phyloP scores from a whole-genome alignment of 2,888 invertebrate genomes.

The Ephialtes manifestator region DNA sequence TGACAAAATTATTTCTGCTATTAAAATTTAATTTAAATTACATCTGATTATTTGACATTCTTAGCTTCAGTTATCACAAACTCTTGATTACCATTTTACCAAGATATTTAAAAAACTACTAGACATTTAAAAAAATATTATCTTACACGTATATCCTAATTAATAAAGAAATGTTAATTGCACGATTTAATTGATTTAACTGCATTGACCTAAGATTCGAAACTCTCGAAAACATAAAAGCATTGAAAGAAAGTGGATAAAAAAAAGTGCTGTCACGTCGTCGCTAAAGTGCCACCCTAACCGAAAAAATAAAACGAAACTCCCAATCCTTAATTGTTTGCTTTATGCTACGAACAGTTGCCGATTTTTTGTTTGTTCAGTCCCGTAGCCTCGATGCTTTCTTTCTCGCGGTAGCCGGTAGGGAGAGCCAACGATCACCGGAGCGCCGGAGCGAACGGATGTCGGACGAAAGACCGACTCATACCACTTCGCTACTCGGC shows the following conservation, averaged over 20 bases:
- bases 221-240: neutral
- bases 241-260: neutral
- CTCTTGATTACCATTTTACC: no score
- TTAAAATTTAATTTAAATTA: no score
- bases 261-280: neutral
- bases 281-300: neutral
- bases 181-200: no score
- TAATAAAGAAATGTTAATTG: no score
- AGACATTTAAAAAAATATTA: no score
- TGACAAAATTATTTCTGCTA: no score
- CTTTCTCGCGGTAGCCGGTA: slow-evolving; percentile 55
- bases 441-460: slow-evolving; percentile 62
- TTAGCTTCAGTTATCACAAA: no score
- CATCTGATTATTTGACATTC: no score
- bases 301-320: slow-evolving; percentile 5
- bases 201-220: neutral
- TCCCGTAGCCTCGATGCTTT: slow-evolving; percentile 35
- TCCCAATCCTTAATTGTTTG: slow-evolving; percentile 78
- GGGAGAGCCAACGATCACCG: slow-evolving; percentile 51
- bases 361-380: slow-evolving; percentile 70
- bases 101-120: no score
- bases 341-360: slow-evolving; percentile 72
- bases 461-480: slow-evolving; percentile 66
- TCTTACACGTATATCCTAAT: neutral
- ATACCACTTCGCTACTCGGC: slow-evolving; percentile 64